Evolutionary conservation across 1,140 invertebrate species (phyloP), one percentile per base, ranked within the genome.

Genomic region (Neotoxoptera formosana): DNA sequence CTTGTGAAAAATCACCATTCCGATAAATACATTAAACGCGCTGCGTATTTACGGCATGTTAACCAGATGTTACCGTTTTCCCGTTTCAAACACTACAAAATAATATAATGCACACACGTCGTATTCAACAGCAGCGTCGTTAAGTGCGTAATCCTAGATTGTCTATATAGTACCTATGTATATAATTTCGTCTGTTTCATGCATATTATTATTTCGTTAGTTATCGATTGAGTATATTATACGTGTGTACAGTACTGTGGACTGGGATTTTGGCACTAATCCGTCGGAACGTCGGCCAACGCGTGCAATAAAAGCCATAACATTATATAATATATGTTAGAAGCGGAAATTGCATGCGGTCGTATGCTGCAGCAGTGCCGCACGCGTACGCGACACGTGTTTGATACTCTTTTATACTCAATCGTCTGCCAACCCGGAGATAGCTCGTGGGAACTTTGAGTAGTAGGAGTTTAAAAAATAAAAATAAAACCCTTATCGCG

Each of bases 331-430:
- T 76, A 23, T 34, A 89, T 34, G 60, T 67, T 34, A 11, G 36
- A 90, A 20, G 60, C 67, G 76, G 45, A 92, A 83, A 81, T 92
- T 45, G 91, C 76, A 83, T 20, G 76, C 47, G 76, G 47, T 34
- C 47, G n/a, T 89, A 34, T n/a, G 41, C 41, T 23, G 51, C 83
- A 30, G 48, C 48, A 47, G 67, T 48, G 60, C 90, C 90, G 56
- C 90, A 83, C 91, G 91, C 45, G 91, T 47, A 17, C 67, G 25
- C 36, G 91, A 92, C 91, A 92, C 91, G 91, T 92, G 91, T 92
- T 92, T 92, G 84, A 83, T 92, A 92, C n/a, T 76, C 30, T 67
- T 45, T 76, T 81, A 91, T 76, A 81, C 87, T 88, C n/a, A 53
- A 36, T 48, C 86, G 45, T 87, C 6, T 48, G 87, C 87, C 87